Base-by-base conservation (phyloP, 2,113 vertebrate species). In the Puffinus mauretanicus region DNA sequence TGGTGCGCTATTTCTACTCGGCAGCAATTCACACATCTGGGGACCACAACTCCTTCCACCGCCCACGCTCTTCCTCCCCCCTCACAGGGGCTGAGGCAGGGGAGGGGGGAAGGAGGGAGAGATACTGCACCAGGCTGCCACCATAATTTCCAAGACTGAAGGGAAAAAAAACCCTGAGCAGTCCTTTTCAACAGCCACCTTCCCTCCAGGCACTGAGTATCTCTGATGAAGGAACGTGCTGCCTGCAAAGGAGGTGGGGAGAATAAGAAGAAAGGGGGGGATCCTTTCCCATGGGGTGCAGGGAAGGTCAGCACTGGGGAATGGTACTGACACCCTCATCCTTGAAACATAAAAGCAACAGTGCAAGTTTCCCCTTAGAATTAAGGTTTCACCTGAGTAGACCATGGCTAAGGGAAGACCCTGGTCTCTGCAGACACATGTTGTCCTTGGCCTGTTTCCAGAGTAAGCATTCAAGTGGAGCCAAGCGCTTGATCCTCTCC, bases 31-130 rank as follows among this genome's bases (percentile, higher is more conserved):
- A 82, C 96, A 97, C 96, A 92, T 96, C 95, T 96, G 96, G 71
- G 87, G 94, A 94, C 95, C 96, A 97, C 97, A 98, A 11, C 70
- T 91, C 93, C 95, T 96, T 96, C 95, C 85, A 97, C 93, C 60
- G 1, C 96, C 94, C 82, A 96, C 81, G 6, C 79, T 91, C 34
- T 51, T 91, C 92, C 81, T 89, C 82, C 88, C 65, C 82, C 76
- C 34, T 72, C 55, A 60, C 2, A 4, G 90, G 85, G 82, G 65
- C 65, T 84, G 76, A 83, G 82, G 70, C 52, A 93, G 71, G 58
- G 82, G 85, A 90, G 61, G 85, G 78, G 47, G n/a, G 51, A 73
- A 84, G 82, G 57, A 91, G 62, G 36, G 36, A n/a, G 29, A 88
- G 65, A 18, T 34, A 15, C 75, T 64, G 78, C 66, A 72, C 47